Evolutionary conservation across 1,140 invertebrate species (phyloP).

Genomic region (Ladona fulva): DNA sequence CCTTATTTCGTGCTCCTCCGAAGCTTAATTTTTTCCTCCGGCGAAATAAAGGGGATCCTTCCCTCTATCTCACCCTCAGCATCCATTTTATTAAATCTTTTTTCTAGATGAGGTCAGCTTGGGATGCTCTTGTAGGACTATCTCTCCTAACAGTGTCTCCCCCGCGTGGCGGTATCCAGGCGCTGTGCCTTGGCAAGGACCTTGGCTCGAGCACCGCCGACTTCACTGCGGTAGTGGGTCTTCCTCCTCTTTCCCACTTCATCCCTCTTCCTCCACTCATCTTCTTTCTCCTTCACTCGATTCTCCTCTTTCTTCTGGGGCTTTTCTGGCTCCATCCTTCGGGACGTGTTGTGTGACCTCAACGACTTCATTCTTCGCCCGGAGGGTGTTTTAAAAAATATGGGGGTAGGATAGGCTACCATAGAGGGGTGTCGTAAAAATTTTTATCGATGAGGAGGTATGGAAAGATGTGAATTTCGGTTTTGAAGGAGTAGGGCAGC

Average conservation of each 20-base stretch:
- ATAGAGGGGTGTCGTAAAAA: too few species aligned
- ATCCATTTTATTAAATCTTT: too few species aligned
- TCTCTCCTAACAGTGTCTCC: background rate
- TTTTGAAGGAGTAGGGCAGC: too few species aligned
- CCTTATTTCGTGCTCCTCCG: too few species aligned
- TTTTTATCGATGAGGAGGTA: too few species aligned
- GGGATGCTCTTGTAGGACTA: background rate
- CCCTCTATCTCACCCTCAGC: background rate
- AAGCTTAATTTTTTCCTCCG: too few species aligned
- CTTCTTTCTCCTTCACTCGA: background rate
- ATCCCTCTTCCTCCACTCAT: background rate
- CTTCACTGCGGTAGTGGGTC: background rate
- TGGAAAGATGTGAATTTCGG: too few species aligned
- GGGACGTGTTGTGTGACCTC: background rate
- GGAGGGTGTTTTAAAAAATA: background rate
- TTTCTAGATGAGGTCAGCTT: background rate
- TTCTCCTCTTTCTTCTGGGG: too few species aligned
- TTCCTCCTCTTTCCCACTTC: too few species aligned
- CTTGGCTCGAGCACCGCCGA: background rate
- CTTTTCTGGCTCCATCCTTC: background rate
- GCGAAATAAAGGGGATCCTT: background rate
- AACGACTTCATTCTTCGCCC: background rate
- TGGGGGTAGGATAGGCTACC: background rate
- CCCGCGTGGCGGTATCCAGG: too few species aligned
- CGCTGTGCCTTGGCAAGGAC: too few species aligned